phyloP scores from a whole-genome alignment of 2,888 invertebrate genomes.

The Drosophila mimica region DNA sequence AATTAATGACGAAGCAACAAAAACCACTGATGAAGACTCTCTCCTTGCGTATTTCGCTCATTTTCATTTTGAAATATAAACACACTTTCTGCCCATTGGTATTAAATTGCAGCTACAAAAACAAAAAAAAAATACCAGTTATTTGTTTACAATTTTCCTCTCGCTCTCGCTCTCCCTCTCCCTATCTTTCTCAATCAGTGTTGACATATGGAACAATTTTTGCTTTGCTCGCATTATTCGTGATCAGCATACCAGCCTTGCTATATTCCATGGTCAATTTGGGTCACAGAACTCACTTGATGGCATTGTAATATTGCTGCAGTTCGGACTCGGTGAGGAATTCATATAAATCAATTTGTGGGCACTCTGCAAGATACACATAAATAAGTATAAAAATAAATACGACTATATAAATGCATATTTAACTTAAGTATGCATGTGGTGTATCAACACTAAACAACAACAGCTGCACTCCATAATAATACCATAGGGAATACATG shows the following conservation, averaged over 20 bases:
- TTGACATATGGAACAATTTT: conserved; percentile 2
- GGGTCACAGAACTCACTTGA: conserved; percentile 87
- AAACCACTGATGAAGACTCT: neutral
- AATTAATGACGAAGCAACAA: neutral
- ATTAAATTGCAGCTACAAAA: neutral
- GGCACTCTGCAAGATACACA: conserved; percentile 79
- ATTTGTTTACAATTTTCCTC: neutral
- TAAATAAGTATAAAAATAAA: conserved; percentile 60
- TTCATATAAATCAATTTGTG: conserved; percentile 90
- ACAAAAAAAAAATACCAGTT: neutral
- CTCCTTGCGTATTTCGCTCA: neutral
- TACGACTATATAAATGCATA: conserved; percentile 57
- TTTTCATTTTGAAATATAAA: neutral
- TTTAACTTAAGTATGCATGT: conserved; percentile 60
- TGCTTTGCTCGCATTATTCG: conserved; percentile 1
- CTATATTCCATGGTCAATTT: conserved; percentile 31
- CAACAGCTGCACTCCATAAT: conserved; percentile 63
- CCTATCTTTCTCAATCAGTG: neutral
- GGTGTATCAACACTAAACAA: conserved; percentile 34
- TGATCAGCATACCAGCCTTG: conserved; percentile 31
- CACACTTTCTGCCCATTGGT: neutral
- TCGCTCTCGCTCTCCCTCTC: neutral
- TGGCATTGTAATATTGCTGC: conserved; percentile 94
- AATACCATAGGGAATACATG: conserved; percentile 15
- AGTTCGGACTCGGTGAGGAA: conserved; percentile 97